Evolutionary conservation across 2,888 invertebrate species (phyloP).

Genomic region (Melieria crassipennis): DNA sequence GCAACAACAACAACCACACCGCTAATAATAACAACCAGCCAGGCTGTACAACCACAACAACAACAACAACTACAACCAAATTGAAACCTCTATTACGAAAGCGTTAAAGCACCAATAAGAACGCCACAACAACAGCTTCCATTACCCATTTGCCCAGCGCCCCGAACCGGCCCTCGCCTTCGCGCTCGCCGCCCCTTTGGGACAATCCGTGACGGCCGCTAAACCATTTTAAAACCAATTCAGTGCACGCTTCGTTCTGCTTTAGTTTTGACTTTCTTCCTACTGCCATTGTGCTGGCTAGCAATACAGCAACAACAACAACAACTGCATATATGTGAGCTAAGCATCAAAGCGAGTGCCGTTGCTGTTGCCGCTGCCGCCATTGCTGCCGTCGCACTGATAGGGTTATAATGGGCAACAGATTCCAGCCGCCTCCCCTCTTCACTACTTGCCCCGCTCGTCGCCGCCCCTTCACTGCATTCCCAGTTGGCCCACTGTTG

Average conservation of each 20-base stretch:
- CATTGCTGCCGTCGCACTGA: slow-evolving; percentile 43
- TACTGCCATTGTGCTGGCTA: not conserved
- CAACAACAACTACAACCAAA: slow-evolving; percentile 44
- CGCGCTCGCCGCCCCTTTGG: not conserved
- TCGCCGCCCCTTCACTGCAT: not conserved
- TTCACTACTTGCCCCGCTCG: not conserved
- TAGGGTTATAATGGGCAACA: slow-evolving; percentile 54
- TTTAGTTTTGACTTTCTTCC: too few species aligned
- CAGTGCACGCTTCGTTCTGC: too few species aligned
- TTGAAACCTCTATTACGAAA: slow-evolving; percentile 5
- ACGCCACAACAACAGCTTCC: slow-evolving; percentile 6
- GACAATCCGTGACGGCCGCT: not conserved
- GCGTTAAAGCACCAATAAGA: slow-evolving; percentile 9
- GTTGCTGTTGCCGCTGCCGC: not conserved
- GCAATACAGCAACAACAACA: slow-evolving; percentile 8
- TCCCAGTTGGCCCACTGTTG: slow-evolving; percentile 21
- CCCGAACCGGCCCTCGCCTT: not conserved
- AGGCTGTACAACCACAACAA: slow-evolving; percentile 38
- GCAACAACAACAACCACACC: slow-evolving; percentile 31
- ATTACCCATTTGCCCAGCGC: not conserved
- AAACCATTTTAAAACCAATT: not conserved
- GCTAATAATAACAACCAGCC: slow-evolving; percentile 20
- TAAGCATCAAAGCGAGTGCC: too few species aligned
- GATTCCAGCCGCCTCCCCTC: not conserved
- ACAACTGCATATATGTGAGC: too few species aligned